Base-by-base conservation (phyloP, 2,888 invertebrate genomes). In the Hirtodrosophila histrioides region DNA sequence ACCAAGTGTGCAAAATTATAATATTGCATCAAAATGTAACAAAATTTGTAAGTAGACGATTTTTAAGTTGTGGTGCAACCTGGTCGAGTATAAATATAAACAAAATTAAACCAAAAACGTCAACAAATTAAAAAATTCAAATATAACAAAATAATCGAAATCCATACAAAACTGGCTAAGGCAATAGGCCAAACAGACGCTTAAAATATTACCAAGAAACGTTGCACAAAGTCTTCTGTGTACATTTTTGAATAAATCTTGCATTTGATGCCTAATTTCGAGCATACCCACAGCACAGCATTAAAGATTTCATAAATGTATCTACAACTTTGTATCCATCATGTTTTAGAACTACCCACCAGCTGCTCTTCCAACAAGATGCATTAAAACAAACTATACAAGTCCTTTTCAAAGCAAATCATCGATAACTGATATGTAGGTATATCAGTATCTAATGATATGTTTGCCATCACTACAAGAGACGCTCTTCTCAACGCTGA, bases 401-500 rank as follows among this genome's bases (percentile, higher is more conserved):
- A 61, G n/a, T 49, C 57, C 69, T 54, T 54, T 64, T 62, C 44
- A 63, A 50, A 11, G 36, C 37, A 48, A 69, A 51, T n/a, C 55
- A 68, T 56, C 53, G 36, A 50, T 40, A 33, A 24, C 46, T 36
- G 41, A 37, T 71, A 41, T 69, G 46, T 55, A 50, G 68, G 33
- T 49, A 49, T 69, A 64, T 48, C 44, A 36, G 49, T 68, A 61
- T 57, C 57, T 58, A 61, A 61, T 37, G 71, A 76, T 67, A 63
- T 74, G 64, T 72, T 79, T 88, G 88, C 84, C 88, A 88, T 84
- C 86, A 88, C 80, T 78, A 88, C 46, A 75, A 86, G 88, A 85
- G 75, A 86, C 73, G 68, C 84, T 87, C 78, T 88, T 89, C 89
- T 88, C 82, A 89, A 88, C 89, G 89, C 89, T 89, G 89, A 89